These are phyloP conservation scores for Ischnura elegans DNA, from an alignment of 2,888 invertebrate genomes.

Conservation along the genomic window DNA sequence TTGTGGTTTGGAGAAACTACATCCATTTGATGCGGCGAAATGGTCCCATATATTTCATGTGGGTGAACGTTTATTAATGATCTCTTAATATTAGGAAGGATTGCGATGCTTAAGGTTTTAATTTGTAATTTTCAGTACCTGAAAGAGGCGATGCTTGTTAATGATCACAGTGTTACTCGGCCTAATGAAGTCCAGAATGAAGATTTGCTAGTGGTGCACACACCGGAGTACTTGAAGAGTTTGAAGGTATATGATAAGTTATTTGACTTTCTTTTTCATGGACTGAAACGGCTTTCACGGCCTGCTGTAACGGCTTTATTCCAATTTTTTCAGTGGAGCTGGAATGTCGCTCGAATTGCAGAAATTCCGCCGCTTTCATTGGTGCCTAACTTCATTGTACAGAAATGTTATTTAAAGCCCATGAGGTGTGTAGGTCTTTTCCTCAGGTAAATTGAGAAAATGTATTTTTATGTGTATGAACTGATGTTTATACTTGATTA, in stretches of 20 bases:
- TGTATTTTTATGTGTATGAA: neutral
- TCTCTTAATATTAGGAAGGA: neutral
- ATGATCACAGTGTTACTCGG: conserved; percentile 82
- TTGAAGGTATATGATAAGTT: conserved; percentile 81
- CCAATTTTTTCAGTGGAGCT: conserved; percentile 85
- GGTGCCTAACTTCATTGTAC: conserved; percentile 88
- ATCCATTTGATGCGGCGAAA: conserved; percentile 93
- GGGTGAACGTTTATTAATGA: conserved; percentile 70
- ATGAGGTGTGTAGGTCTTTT: conserved; percentile 82
- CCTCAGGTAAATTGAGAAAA: neutral
- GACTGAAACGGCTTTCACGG: too few species aligned
- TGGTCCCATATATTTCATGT: conserved; percentile 89
- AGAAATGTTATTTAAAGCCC: conserved; percentile 87
- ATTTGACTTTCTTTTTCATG: neutral
- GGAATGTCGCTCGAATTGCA: conserved; percentile 88
- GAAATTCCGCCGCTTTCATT: conserved; percentile 87
- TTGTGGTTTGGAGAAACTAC: conserved; percentile 89
- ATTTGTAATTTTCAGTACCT: conserved; percentile 78
- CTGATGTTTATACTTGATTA: conserved; percentile 68
- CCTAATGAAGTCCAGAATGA: conserved; percentile 86
- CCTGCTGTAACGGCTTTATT: neutral
- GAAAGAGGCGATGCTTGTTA: conserved; percentile 82
- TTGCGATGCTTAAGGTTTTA: neutral
- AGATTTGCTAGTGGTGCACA: conserved; percentile 89
- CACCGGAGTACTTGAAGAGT: conserved; percentile 86